Evolutionary conservation across 30 jellyfish, hydroid and myxozoan species (phyloP).

Genomic region (Catostylus mosaicus): DNA sequence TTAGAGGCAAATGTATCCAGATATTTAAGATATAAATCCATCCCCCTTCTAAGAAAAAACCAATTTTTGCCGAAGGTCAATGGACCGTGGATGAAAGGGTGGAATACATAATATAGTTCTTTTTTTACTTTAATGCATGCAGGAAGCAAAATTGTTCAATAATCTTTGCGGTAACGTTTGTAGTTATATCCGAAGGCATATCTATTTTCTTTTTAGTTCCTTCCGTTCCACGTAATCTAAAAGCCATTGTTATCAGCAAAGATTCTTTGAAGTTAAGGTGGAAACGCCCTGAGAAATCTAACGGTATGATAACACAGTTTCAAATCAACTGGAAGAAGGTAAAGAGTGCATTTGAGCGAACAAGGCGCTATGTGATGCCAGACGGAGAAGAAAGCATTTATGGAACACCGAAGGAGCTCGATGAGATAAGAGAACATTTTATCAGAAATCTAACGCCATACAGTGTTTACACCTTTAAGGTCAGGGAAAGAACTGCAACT

Average conservation of each 20-base stretch:
- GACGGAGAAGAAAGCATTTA: conserved; percentile 3
- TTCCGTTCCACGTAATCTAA: conserved; percentile 49
- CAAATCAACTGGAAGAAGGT: conserved; percentile 53
- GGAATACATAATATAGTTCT: too few species aligned
- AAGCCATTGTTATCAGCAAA: conserved; percentile 29
- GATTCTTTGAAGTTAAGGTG: conserved; percentile 19
- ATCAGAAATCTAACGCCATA: conserved; percentile 61
- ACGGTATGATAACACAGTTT: conserved; percentile 41
- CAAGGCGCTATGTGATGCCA: not conserved
- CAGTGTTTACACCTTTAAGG: conserved; percentile 55
- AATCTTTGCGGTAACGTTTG: too few species aligned
- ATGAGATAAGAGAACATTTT: conserved; percentile 29
- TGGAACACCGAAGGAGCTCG: conserved; percentile 21
- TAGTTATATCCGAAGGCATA: too few species aligned
- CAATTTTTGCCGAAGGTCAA: too few species aligned
- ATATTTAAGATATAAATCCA: too few species aligned
- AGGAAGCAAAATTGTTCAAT: too few species aligned
- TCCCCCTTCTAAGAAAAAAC: too few species aligned
- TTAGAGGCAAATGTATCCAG: too few species aligned
- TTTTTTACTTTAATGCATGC: too few species aligned
- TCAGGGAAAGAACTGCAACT: conserved; percentile 70
- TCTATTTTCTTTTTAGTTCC: conserved; percentile 71
- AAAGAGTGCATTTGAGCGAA: not conserved
- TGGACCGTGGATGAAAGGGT: too few species aligned
- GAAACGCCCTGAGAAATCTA: conserved; percentile 43